These are phyloP conservation scores for Neopelma chrysocephalum DNA, from an alignment of 2,797 vertebrate genomes.

Conservation along the genomic window DNA sequence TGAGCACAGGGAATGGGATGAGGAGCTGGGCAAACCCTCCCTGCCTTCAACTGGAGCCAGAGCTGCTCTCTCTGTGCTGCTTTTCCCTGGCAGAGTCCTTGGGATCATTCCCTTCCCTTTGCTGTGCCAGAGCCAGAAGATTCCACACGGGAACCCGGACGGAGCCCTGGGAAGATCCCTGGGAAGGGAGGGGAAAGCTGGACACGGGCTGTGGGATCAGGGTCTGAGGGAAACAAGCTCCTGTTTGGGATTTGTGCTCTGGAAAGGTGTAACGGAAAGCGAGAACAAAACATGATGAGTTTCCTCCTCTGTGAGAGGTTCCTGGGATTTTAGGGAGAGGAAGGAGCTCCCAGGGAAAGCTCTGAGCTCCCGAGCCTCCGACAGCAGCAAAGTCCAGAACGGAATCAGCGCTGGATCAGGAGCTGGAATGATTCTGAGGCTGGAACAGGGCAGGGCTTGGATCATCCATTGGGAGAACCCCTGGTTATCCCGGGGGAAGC, in stretches of 20 bases:
- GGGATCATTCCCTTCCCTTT: neutral
- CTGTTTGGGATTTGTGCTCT: neutral
- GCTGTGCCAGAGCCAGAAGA: accelerated
- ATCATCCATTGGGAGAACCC: accelerated
- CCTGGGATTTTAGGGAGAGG: neutral
- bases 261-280: neutral
- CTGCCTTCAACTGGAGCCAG: neutral
- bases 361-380: neutral
- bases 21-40: neutral
- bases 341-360: neutral
- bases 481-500: too few relatives aligned
- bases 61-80: accelerated
- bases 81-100: neutral
- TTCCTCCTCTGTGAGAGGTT: accelerated
- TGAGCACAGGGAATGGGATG: neutral
- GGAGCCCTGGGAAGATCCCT: neutral
- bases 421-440: neutral
- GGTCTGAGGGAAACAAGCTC: neutral
- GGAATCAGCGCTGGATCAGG: neutral
- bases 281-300: neutral
- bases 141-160: accelerated
- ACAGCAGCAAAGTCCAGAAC: neutral
- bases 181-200: neutral
- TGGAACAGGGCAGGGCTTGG: neutral
- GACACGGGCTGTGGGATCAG: neutral